Percentiles rank a stretch among this genome's conserved stretches.
phyloP scores from a whole-genome alignment of 2,888 invertebrate species.

The Leptopterna dolabrata region DNA sequence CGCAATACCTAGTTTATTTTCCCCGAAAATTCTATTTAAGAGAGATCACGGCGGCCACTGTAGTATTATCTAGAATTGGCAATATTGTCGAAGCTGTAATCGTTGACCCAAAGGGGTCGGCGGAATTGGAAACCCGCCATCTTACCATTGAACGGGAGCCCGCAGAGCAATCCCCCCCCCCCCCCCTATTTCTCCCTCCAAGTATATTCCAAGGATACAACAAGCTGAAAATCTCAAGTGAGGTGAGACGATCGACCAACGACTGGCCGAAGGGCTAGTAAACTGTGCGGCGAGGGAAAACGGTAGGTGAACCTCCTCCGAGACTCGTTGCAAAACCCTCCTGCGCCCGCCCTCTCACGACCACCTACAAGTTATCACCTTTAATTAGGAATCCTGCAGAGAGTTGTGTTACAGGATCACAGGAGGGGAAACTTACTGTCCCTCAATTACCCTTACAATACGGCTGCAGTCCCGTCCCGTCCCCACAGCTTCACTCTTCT shows the following conservation, averaged over 20 bases:
- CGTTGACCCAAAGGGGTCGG: no score
- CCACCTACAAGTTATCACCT: slow-evolving; percentile 32
- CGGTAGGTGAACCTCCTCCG: not conserved
- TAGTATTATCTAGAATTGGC: no score
- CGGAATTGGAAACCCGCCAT: no score
- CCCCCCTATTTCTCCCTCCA: no score
- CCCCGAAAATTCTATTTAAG: no score
- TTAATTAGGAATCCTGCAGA: slow-evolving; percentile 38
- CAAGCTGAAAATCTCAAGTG: not conserved
- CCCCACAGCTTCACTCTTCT: not conserved
- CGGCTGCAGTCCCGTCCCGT: not conserved
- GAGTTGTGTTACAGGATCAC: slow-evolving; percentile 41
- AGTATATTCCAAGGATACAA: no score
- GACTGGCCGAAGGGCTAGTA: not conserved
- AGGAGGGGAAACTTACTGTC: slow-evolving; percentile 16
- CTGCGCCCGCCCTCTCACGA: not conserved
- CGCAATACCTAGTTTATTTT: no score
- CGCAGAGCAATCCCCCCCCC: no score
- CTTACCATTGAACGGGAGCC: no score
- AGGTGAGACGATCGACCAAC: not conserved
- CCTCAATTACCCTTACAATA: slow-evolving; percentile 37
- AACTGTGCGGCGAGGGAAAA: not conserved
- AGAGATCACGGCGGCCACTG: no score
- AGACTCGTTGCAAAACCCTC: not conserved
- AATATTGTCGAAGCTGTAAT: no score